Evolutionary conservation across 2,888 invertebrate genomes (phyloP), one percentile per base, ranked within the genome.

Genomic region (Parapristionchus giblindavisi): DNA sequence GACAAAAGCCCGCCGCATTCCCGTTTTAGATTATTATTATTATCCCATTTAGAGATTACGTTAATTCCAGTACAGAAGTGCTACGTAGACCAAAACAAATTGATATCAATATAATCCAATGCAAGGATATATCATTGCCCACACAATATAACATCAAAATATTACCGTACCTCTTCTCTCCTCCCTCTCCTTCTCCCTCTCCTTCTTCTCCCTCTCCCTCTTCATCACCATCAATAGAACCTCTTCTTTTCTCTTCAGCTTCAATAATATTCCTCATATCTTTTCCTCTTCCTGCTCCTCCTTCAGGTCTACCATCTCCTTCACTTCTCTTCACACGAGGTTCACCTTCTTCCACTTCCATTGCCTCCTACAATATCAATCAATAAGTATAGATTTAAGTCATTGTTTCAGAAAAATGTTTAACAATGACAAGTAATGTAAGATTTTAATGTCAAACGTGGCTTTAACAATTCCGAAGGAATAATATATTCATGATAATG

Each of bases 231-330:
- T 73, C 78, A 3, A 66, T 66, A 68, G 77, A 77, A 6, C 61
- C 74, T 32, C 77, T 65, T 40, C 81, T 78, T 70, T 82, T 78
- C 63, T 79, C 65, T 32, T 83, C 83, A 0, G 81, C 83, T 52
- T 83, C 83, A 43, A 75, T 54, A 48, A 85, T 84, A 60, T 84
- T 84, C 27, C 77, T 75, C 84, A 84, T 81, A 58, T 96, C 95
- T 88, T 96, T 96, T 0, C 96, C 72, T 48, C 58, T 58, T 74
- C 73, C 73, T 6, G 52, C 43, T 51, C 73, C 73, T 51, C 73
- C 73, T 21, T 51, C 36, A 24, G 73, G 73, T 51, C 73, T 38
- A 21, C 32, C 34, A 58, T 56, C 71, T 29, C 27, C 32, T 36
- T 60, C 61, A 14, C 54, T 34, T 32, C 73, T 38, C 17, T 73